These are phyloP conservation scores for Adoxophyes honmai DNA, from an alignment of 1,140 invertebrate species.

Conservation along the genomic window DNA sequence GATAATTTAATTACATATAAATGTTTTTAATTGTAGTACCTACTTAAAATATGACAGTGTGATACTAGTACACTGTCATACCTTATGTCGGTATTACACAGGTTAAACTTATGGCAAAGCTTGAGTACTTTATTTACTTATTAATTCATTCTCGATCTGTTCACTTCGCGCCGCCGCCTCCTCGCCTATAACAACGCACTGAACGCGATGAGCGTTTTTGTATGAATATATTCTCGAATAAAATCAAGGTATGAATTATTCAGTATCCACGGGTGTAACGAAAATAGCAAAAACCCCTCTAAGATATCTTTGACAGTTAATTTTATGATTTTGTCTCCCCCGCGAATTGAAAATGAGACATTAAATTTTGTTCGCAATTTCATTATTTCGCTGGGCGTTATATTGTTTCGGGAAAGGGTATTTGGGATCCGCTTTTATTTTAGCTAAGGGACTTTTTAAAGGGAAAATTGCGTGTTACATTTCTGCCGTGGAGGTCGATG, in stretches of 20 bases:
- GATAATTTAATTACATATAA: too few relatives aligned
- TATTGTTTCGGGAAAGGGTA: too few relatives aligned
- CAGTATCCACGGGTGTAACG: background rate
- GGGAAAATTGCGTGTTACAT: too few relatives aligned
- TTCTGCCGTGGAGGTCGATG: too few relatives aligned
- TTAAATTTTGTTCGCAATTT: background rate
- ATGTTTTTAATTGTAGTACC: too few relatives aligned
- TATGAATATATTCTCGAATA: conserved; percentile 10
- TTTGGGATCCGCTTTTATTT: too few relatives aligned
- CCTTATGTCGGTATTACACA: too few relatives aligned
- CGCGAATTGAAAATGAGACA: background rate
- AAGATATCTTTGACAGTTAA: conserved; percentile 13
- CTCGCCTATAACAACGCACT: background rate
- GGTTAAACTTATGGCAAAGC: background rate
- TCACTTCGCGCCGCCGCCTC: background rate
- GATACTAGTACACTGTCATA: too few relatives aligned
- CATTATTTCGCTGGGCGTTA: background rate
- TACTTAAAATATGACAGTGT: too few relatives aligned
- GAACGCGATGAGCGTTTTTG: conserved; percentile 1
- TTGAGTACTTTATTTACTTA: too few relatives aligned
- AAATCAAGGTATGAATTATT: conserved; percentile 13
- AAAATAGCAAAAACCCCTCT: conserved; percentile 1
- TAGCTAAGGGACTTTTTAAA: too few relatives aligned
- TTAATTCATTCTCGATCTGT: too few relatives aligned
- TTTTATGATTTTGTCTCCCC: conserved; percentile 11